Evolutionary conservation across 2,113 vertebrate species (phyloP).

Genomic region (Pantherophis guttatus): DNA sequence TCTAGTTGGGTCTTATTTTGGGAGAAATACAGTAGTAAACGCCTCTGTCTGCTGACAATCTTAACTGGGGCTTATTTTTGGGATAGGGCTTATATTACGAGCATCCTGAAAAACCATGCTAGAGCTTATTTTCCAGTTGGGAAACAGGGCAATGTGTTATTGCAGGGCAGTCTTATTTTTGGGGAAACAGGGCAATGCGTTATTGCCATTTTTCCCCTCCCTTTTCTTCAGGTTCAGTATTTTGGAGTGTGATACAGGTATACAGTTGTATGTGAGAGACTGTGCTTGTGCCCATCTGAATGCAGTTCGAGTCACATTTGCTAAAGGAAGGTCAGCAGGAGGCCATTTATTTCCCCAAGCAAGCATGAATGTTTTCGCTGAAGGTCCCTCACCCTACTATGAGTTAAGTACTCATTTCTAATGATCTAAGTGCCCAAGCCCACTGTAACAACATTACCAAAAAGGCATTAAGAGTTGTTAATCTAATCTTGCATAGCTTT

Average conservation of each 20-base stretch:
- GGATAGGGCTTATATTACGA: no score
- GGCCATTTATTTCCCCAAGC: background rate
- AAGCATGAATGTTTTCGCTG: background rate
- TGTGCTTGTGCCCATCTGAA: background rate
- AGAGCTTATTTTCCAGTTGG: no score
- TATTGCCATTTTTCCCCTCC: background rate
- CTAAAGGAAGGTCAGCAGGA: background rate
- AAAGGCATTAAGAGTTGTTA: no score
- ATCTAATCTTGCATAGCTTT: no score
- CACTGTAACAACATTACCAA: no score
- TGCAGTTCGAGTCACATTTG: background rate
- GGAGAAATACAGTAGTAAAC: no score
- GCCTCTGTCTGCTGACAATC: no score
- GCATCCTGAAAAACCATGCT: no score
- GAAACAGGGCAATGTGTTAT: background rate
- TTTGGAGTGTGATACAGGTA: background rate
- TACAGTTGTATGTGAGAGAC: background rate
- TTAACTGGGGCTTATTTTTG: no score
- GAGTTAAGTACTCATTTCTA: background rate
- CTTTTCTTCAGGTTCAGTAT: background rate
- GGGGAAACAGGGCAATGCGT: background rate
- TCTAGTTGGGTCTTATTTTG: no score
- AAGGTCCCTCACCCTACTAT: background rate
- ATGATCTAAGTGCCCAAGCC: background rate
- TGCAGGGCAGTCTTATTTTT: background rate